These are phyloP conservation scores for Periphyllus acericola DNA, from an alignment of 2,888 invertebrate species.

Conservation along the genomic window DNA sequence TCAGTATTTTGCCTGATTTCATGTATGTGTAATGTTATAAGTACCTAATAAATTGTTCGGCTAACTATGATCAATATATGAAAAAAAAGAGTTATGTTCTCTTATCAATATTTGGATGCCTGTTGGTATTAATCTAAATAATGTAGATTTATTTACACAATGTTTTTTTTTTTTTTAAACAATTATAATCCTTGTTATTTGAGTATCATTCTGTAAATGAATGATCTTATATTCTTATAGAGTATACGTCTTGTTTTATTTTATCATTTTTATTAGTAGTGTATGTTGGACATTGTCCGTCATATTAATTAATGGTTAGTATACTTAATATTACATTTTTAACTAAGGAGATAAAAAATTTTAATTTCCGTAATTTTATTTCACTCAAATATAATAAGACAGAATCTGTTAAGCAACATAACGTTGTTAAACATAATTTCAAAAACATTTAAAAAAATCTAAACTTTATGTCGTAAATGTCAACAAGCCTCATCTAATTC, in stretches of 20 bases:
- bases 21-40: background rate
- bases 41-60: too few relatives aligned
- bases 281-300: background rate
- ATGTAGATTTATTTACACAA: background rate
- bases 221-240: background rate
- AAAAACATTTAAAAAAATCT: too few relatives aligned
- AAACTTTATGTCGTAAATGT: too few relatives aligned
- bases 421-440: too few relatives aligned
- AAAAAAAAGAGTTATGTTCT: background rate
- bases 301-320: too few relatives aligned
- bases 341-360: too few relatives aligned
- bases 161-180: background rate
- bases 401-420: too few relatives aligned
- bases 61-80: background rate
- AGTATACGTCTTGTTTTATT: too few relatives aligned
- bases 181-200: background rate
- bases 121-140: background rate
- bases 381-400: too few relatives aligned
- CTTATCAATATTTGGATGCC: background rate
- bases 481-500: too few relatives aligned
- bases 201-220: background rate
- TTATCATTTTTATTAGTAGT: background rate
- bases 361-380: too few relatives aligned
- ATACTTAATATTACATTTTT: too few relatives aligned
- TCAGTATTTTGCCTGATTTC: background rate